Conservation (phyloP, 2,797 vertebrate species). For the Gymnopithys bicolor region DNA sequence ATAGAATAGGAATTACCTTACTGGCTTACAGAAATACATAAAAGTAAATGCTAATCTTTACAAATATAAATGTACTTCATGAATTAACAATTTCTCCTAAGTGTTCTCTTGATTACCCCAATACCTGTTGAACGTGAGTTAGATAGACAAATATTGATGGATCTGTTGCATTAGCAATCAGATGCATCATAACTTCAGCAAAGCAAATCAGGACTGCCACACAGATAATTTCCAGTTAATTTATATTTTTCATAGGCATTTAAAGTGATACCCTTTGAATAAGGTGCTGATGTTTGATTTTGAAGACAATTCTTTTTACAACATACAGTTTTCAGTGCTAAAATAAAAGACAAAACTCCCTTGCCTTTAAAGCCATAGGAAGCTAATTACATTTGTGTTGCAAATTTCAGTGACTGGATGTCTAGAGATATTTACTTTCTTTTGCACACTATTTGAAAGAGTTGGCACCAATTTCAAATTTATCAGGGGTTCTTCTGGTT, state of each 20-base stretch:
- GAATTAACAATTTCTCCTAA: neutral
- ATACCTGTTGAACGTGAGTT: neutral
- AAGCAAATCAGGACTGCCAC: neutral
- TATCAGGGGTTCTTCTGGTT: neutral
- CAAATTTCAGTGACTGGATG: neutral
- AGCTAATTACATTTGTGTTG: neutral
- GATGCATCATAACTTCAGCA: neutral
- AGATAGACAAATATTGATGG: neutral
- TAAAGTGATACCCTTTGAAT: neutral
- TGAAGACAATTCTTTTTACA: neutral
- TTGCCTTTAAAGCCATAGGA: neutral
- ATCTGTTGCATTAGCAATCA: neutral
- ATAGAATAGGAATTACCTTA: neutral
- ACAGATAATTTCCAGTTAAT: neutral
- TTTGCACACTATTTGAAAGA: neutral
- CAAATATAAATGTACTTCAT: neutral
- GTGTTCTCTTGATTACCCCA: neutral
- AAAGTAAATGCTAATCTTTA: neutral
- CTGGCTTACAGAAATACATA: neutral
- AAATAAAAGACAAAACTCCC: neutral
- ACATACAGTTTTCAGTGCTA: neutral
- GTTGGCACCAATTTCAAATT: neutral
- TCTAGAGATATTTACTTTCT: neutral
- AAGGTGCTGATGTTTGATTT: neutral
- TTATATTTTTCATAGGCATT: neutral